A percentile compares a stretch with the other conserved stretches of the same genome.
Conservation (phyloP, 2,888 invertebrate species). For the Sminthurides aquaticus region DNA sequence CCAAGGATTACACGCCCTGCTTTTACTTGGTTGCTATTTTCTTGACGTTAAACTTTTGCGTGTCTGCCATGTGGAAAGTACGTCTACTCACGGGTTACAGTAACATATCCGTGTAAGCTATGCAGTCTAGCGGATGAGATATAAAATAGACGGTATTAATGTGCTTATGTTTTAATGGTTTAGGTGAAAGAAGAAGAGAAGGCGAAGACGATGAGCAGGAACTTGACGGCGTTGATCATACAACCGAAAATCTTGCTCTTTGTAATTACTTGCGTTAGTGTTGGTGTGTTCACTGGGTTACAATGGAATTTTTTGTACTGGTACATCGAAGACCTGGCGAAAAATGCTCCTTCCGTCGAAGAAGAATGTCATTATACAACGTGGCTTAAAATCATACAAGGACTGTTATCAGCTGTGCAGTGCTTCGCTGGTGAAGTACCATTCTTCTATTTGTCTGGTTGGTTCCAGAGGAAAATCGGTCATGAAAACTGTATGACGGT, state of each 20-base stretch:
- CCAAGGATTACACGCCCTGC: constrained; percentile 70
- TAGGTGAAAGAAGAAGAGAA: constrained; percentile 41
- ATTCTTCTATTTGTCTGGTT: constrained; percentile 51
- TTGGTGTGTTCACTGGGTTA: constrained; percentile 75
- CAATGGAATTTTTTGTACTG: constrained; percentile 84
- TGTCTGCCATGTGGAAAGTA: constrained; percentile 18
- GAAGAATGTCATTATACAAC: constrained; percentile 49
- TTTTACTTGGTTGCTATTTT: constrained; percentile 60
- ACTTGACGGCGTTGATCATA: constrained; percentile 60
- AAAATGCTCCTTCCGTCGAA: constrained; percentile 36
- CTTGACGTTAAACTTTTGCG: constrained; percentile 5
- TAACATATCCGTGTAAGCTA: too few relatives aligned
- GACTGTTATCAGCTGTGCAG: constrained; percentile 65
- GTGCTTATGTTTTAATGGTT: too few relatives aligned
- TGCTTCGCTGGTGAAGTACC: constrained; percentile 73
- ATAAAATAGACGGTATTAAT: too few relatives aligned
- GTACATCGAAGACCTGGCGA: constrained; percentile 60
- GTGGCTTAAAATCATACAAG: constrained; percentile 65
- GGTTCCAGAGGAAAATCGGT: constrained; percentile 68
- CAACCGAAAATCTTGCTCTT: constrained; percentile 65
- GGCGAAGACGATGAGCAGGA: constrained; percentile 50
- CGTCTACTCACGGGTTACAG: too few relatives aligned
- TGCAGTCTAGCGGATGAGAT: too few relatives aligned
- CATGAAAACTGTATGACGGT: constrained; percentile 76
- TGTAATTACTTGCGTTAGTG: constrained; percentile 68